These are phyloP conservation scores for Diploscapter pachys DNA, from an alignment of 1,140 invertebrate species.

Conservation along the genomic window DNA sequence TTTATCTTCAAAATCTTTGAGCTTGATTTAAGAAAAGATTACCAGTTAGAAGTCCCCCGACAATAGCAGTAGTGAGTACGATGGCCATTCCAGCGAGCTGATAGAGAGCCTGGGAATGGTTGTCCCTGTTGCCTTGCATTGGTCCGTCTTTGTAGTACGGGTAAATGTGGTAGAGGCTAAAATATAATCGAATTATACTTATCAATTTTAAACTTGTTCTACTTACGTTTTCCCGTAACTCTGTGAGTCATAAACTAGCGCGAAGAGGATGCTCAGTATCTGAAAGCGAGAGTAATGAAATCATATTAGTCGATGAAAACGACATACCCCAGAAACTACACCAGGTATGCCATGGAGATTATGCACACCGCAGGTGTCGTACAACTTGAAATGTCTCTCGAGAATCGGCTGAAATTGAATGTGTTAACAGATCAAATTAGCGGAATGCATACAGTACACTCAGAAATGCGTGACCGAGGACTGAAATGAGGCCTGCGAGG, in stretches of 20 bases:
- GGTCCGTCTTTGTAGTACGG: constrained; percentile 61
- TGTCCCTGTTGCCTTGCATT: constrained; percentile 63
- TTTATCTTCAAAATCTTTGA: no score
- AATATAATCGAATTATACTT: constrained; percentile 23
- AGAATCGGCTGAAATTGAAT: constrained; percentile 65
- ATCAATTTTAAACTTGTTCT: background rate
- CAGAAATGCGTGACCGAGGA: constrained; percentile 77
- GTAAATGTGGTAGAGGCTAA: constrained; percentile 64
- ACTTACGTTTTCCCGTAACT: constrained; percentile 49
- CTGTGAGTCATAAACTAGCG: constrained; percentile 45
- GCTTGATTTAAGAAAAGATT: constrained; percentile 4
- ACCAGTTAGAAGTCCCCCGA: constrained; percentile 79
- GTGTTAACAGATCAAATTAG: background rate
- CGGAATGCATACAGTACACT: constrained; percentile 66
- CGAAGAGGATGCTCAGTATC: constrained; percentile 53
- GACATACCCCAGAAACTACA: constrained; percentile 73
- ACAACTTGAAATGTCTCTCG: constrained; percentile 69
- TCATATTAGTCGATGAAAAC: background rate
- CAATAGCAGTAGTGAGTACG: constrained; percentile 71
- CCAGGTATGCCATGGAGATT: constrained; percentile 94
- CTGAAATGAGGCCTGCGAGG: constrained; percentile 76
- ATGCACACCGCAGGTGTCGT: constrained; percentile 91
- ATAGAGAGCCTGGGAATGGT: constrained; percentile 72
- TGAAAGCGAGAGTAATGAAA: constrained; percentile 12
- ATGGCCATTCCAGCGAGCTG: constrained; percentile 73